Base-by-base conservation (phyloP, 1,140 invertebrate genomes). In the Drosophila jambulina region DNA sequence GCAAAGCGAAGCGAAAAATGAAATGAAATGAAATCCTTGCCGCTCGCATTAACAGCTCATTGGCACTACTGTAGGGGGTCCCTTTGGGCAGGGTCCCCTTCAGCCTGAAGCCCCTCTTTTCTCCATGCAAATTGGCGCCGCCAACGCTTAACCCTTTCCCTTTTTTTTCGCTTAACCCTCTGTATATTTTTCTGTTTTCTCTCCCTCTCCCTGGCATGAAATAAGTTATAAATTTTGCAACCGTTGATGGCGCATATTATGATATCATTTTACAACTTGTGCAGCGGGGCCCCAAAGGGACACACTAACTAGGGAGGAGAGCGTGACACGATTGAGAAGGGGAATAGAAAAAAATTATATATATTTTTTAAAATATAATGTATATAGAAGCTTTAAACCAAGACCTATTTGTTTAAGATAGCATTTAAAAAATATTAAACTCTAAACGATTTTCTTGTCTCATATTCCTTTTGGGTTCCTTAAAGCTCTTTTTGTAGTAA, bases 171-270 rank as follows among this genome's bases (percentile, higher is more conserved):
- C 49, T 21, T 34, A 34, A 19, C 23, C 40, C 59, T 38, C 49
- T 12, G 69, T 49, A 63, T 42, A 34, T 42, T 17, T 42, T 48
- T 53, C 4, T 19, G 17, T n/a, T n/a, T 29, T 58, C 62, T 40
- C 71, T 58, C 62, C 54, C 51, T 69, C 48, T 57, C 56, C 32
- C 48, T 78, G 46, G 62, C 54, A 19, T 68, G 82, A 85, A 90
- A 90, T 90, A 90, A 90, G 85, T 90, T 90, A 90, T 90, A 90
- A 90, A 90, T 90, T 90, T 85, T 90, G 85, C 85, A 90, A 90
- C 85, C 85, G 85, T 90, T 90, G 85, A 90, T 90, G 85, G 85
- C 63, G 85, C 85, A 90, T 90, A 90, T 90, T 90, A 90, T 90
- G 85, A 90, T 90, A 90, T 90, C 85, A 90, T 90, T 90, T 90